Evolutionary conservation across 2,797 vertebrate species (phyloP).

Genomic region (Florisuga fusca): DNA sequence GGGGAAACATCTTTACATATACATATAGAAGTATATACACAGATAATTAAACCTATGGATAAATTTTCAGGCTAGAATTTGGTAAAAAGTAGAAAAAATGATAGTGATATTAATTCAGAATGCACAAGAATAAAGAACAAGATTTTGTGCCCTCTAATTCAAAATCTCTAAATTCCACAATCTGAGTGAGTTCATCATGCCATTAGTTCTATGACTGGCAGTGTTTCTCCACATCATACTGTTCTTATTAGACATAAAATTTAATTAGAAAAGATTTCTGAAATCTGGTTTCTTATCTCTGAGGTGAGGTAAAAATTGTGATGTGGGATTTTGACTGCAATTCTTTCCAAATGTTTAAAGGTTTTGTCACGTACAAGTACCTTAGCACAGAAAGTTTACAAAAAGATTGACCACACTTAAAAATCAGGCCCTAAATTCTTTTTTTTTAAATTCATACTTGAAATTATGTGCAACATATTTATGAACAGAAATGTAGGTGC

Average conservation of each 20-base stretch:
- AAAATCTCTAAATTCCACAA: not conserved
- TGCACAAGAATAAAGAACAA: not conserved
- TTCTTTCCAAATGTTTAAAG: not conserved
- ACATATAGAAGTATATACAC: not conserved
- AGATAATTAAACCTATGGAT: not conserved
- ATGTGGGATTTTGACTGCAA: not conserved
- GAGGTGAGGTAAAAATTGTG: not conserved
- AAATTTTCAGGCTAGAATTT: not conserved
- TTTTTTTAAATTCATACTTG: not conserved
- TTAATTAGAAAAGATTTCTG: not conserved
- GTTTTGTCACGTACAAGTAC: not conserved
- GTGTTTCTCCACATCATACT: not conserved
- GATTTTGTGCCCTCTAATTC: not conserved
- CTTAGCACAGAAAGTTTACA: not conserved
- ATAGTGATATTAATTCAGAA: not conserved
- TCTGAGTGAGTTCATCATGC: not conserved
- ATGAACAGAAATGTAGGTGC: not conserved
- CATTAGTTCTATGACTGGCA: not conserved
- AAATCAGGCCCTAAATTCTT: not conserved
- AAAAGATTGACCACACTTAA: not conserved
- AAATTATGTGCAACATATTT: not conserved
- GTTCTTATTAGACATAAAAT: not conserved
- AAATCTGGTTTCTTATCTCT: not conserved
- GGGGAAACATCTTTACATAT: not conserved
- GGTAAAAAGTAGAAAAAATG: not conserved